A percentile compares a stretch with the other conserved stretches of the same genome.
These are phyloP conservation scores for Netelia virgata DNA, from an alignment of 2,888 invertebrate genomes.

Conservation along the genomic window DNA sequence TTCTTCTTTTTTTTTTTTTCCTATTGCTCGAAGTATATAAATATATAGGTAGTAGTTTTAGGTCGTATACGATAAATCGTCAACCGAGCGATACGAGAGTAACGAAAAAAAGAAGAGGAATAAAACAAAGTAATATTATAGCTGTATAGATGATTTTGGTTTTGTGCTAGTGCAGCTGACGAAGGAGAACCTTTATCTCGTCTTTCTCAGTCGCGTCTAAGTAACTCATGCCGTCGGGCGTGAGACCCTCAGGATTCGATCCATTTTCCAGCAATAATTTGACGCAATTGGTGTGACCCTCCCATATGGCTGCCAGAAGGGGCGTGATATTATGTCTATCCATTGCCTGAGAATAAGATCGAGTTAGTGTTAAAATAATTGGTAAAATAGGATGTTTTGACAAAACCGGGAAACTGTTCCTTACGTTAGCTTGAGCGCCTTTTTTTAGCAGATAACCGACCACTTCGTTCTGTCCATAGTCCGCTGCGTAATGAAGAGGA, in stretches of 20 bases:
- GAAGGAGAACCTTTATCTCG: slow-evolving; percentile 94
- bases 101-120: slow-evolving; percentile 74
- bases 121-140: slow-evolving; percentile 17
- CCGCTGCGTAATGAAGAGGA: slow-evolving; percentile 97
- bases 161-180: slow-evolving; percentile 81
- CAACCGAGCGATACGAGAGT: slow-evolving; percentile 78
- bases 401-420: slow-evolving; percentile 76
- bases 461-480: slow-evolving; percentile 97
- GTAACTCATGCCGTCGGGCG: slow-evolving; percentile 95
- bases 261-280: slow-evolving; percentile 94
- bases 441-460: slow-evolving; percentile 94
- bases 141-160: slow-evolving; percentile 74
- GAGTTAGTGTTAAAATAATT: slow-evolving; percentile 19
- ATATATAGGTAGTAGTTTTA: slow-evolving; percentile 71
- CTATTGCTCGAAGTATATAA: slow-evolving; percentile 75
- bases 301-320: slow-evolving; percentile 97
- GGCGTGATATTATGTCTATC: slow-evolving; percentile 98
- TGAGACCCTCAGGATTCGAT: slow-evolving; percentile 88
- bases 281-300: slow-evolving; percentile 97
- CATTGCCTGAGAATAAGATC: slow-evolving; percentile 88
- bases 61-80: slow-evolving; percentile 77
- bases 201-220: slow-evolving; percentile 95
- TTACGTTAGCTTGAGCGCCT: slow-evolving; percentile 97
- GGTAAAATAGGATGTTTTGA: neutral
- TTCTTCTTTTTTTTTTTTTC: slow-evolving; percentile 66